Base-by-base conservation (phyloP, 2,113 vertebrate species). In the Aldabrachelys gigantea region DNA sequence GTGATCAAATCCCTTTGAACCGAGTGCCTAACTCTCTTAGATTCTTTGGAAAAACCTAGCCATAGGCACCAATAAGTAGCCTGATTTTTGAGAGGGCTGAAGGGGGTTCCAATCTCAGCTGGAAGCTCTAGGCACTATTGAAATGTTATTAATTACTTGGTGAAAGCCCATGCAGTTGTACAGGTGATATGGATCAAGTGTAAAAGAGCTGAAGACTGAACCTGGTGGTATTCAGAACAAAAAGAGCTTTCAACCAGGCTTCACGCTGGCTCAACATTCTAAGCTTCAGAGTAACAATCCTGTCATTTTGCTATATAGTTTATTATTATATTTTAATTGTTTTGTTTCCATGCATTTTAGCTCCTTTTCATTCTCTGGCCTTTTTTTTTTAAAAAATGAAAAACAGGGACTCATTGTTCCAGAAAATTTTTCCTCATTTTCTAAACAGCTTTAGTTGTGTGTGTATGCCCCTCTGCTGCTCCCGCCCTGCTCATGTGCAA, bases 301-400 rank as follows among this genome's bases (percentile, higher is more conserved):
- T 22, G 65, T n/a, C 21, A 38, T 19, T n/a, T 72, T 10, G 9
- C 21, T 72, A 72, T 19, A 72, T 19, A 38, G 65, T 38, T 69
- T 9, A 69, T 12, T 91, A 95, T 62, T 92, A 84, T n/a, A 25
- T 72, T 94, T 93, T 94, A 94, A 91, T 93, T 21, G 69, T 57
- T 62, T 31, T 62, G 53, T 56, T 80, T 72, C 89, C 90, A 79
- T 92, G 29, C 3, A 50, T 17, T 88, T 89, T 57, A 82, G 72
- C 56, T 2, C 0, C 21, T 35, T 65, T 57, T 59, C 19, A 0
- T 47, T 78, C 89, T 92, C 89, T 50, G 14, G 47, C 29, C 22
- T 62, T 62, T 62, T 59, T 59, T 38, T 59, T 72, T 72, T 38
- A 38, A 76, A 76, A 38, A 76, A 76, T 44, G n/a, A 25, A 76